Base-by-base conservation (phyloP, 30 jellyfish, hydroid and myxozoan genomes). In the Pelagia noctiluca region DNA sequence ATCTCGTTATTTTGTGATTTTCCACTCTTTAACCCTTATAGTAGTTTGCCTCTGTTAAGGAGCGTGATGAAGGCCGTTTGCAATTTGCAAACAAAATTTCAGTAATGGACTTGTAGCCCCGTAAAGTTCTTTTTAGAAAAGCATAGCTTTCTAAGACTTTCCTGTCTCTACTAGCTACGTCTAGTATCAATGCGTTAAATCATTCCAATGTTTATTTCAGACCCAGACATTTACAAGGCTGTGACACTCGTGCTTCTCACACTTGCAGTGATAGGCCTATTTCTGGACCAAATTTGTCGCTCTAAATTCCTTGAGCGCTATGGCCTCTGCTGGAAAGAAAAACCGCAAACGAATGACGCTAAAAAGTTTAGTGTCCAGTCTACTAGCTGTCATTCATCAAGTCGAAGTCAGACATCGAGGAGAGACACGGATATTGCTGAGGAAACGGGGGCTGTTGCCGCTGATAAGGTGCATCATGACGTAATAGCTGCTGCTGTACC, bases 171-270 rank as follows among this genome's bases (percentile, higher is more conserved):
- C n/a, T n/a, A n/a, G n/a, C n/a, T n/a, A 11, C 19, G 11, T 47
- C 19, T 47, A 19, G 61, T 47, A 19, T 47, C 13, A 19, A 1
- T 62, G 12, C 23, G 33, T 32, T 26, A 21, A 66, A 5, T 12
- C 12, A 31, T 49, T 3, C 16, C 67, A 29, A 36, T 38, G 21
- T 8, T 63, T 4, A 0, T 35, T 65, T 22, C 62, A 80, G 90
- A 68, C 33, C 83, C 83, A 80, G 53, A 80, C 35, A 33, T 80
- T 22, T 80, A 80, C 83, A 80, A 65, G 36, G 53, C 35, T 21
- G 50, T 66, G 11, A 80, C 90, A 5, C 25, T 80, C n/a, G 53
- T 65, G 23, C 42, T 80, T 50, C 61, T 80, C 1, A 42, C 50
- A 12, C 32, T 67, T 0, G 90, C 90, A 3, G 67, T 64, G 16